Conservation (phyloP, 2,113 vertebrate species). For the Crotalus tigris region DNA sequence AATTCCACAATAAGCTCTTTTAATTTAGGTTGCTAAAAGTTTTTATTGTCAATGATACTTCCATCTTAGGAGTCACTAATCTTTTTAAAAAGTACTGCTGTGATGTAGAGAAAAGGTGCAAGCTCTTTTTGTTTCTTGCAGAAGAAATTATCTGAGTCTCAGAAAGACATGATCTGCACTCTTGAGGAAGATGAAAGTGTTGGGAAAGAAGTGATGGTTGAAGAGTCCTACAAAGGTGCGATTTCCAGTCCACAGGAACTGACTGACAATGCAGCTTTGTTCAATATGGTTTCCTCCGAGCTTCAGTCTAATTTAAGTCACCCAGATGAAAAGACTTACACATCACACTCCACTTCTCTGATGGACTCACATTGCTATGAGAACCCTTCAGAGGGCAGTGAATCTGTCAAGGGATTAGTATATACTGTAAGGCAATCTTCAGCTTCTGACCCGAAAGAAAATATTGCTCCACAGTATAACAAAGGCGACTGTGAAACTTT, state of each 20-base stretch:
- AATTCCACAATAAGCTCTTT: neutral
- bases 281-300: neutral
- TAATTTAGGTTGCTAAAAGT: neutral
- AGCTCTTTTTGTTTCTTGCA: conserved; percentile 45
- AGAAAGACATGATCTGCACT: conserved; percentile 69
- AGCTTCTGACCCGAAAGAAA: conserved; percentile 28
- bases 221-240: conserved; percentile 46
- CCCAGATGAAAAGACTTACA: neutral
- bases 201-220: conserved; percentile 35
- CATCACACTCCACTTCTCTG: conserved; percentile 39
- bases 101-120: neutral
- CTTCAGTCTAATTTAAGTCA: conserved; percentile 33
- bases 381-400: conserved; percentile 17
- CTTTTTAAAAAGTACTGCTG: neutral
- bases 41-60: neutral
- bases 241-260: conserved; percentile 38
- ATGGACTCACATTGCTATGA: conserved; percentile 29
- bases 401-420: neutral
- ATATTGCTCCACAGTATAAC: neutral
- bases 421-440: neutral
- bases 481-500: neutral
- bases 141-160: conserved; percentile 68
- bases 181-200: conserved; percentile 69
- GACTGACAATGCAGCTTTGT: conserved; percentile 28
- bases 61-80: neutral